Base-by-base conservation (phyloP, 2,888 invertebrate species). In the Entomobrya proxima region DNA sequence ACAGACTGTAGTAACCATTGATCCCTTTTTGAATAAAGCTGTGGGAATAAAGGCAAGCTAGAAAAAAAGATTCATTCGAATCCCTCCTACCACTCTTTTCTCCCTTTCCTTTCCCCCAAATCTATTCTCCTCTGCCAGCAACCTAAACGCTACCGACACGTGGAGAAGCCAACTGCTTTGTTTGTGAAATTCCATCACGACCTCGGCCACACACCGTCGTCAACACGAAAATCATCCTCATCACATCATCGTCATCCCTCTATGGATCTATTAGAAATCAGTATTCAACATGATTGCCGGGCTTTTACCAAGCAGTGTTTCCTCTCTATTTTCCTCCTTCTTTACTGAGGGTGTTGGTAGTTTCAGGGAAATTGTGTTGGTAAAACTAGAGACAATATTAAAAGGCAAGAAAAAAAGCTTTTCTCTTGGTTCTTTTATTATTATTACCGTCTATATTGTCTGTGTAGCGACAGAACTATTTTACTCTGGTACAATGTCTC, bases 161-260 rank as follows among this genome's bases (percentile, higher is more conserved):
- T 85, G 85, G 78, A 85, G n/a, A n/a, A n/a, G 78, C 78, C 72
- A 85, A 18, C 77, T 84, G 69, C 64, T 77, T 61, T 77, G 52
- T 55, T 76, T 76, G 44, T 44, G 7, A 61, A 61, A 61, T 77
- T 44, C 24, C n/a, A n/a, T n/a, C n/a, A n/a, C n/a, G n/a, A 13
- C 5, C 32, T 18, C 64, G 3, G 9, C 35, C 13, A 40, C 35
- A 18, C 6, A 27, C 27, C 64, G 35, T 40, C 44, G 9, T 44
- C 27, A 69, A 15, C 67, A 44, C 37, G 2, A 76, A 35, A 2
- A 76, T 50, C 30, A 37, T 67, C 50, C 67, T 44, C 44, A 58
- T 64, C 50, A 67, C 47, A 21, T 37, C 50, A 11, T 77, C 30
- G 21, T 35, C 44, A 55, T 3, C 47, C 9, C 15, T 47, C 9